Evolutionary conservation across 2,113 vertebrate genomes (phyloP), one percentile per base, ranked within the genome.

Genomic region (Cottus gobio): DNA sequence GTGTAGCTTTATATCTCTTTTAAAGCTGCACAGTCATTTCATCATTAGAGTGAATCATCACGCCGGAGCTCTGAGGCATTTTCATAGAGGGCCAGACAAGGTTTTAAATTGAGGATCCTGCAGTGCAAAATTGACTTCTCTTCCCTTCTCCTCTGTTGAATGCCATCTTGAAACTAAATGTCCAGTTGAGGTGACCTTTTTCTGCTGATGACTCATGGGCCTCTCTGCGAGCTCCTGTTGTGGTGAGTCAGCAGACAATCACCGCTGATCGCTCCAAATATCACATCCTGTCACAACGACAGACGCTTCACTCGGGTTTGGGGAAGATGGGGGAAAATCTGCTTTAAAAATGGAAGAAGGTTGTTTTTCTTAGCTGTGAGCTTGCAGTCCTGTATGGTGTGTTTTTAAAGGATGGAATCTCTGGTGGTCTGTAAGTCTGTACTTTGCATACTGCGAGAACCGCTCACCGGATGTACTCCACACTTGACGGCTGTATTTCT

Each of bases 201-300:
- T 36, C 77, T 78, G 83, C 66, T 22, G 50, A 37, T 93, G 92
- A 92, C 86, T 90, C 90, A 89, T 2, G 20, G 52, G 34, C 67
- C 71, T 83, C 69, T 71, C 69, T 73, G 70, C 56, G 52, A 72
- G 78, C 76, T 81, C 80, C 52, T 80, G 83, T 74, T 84, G 74
- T 42, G 83, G 58, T 90, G 90, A 91, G 73, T 92, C 92, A 92
- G 87, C 82, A 79, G 72, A 87, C 73, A 67, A 80, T 90, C 86
- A 75, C 61, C 52, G n/a, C 66, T 31, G 50, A 90, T 85, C n/a
- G 42, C 69, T 83, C 74, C 68, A 78, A 89, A 89, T 83, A 83
- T 87, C 83, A 80, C 82, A 63, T 82, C 79, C 69, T 78, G 78
- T 77, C 84, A 82, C 26, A 68, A 61, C 46, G 85, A 77, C 58